These are phyloP conservation scores for Datnioides undecimradiatus DNA, from an alignment of 2,113 vertebrate species.

Conservation along the genomic window DNA sequence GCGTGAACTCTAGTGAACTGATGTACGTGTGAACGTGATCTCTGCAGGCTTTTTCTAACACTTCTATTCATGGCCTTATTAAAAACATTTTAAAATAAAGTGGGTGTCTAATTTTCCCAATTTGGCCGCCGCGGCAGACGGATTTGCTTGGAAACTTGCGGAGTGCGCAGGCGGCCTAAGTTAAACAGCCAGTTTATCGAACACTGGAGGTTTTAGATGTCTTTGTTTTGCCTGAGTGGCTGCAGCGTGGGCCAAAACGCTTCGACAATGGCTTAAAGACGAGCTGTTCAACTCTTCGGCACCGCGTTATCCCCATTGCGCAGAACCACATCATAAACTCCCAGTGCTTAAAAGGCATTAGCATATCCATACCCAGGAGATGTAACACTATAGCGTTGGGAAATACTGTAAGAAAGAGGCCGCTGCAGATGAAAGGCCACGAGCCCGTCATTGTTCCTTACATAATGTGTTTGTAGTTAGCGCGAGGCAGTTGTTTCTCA, in stretches of 20 bases:
- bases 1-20: no score
- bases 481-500: constrained; percentile 85
- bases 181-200: not conserved
- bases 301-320: constrained; percentile 18
- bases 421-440: constrained; percentile 73
- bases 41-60: no score
- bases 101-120: no score
- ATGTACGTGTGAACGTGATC: no score
- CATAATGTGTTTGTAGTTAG: constrained; percentile 84
- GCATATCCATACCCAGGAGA: constrained; percentile 57
- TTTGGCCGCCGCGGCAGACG: no score
- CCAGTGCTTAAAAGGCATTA: constrained; percentile 35
- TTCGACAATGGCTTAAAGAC: not conserved
- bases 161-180: not conserved
- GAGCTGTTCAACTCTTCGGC: not conserved
- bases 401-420: constrained; percentile 71
- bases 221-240: constrained; percentile 2
- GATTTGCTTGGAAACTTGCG: not conserved
- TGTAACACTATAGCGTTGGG: constrained; percentile 79
- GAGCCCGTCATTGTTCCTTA: constrained; percentile 47
- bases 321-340: constrained; percentile 55
- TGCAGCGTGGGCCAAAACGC: not conserved
- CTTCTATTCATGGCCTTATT: no score
- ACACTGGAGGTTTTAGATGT: not conserved
- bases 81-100: no score